phyloP scores from a whole-genome alignment of 2,888 invertebrate genomes.

The Acronicta psi region DNA sequence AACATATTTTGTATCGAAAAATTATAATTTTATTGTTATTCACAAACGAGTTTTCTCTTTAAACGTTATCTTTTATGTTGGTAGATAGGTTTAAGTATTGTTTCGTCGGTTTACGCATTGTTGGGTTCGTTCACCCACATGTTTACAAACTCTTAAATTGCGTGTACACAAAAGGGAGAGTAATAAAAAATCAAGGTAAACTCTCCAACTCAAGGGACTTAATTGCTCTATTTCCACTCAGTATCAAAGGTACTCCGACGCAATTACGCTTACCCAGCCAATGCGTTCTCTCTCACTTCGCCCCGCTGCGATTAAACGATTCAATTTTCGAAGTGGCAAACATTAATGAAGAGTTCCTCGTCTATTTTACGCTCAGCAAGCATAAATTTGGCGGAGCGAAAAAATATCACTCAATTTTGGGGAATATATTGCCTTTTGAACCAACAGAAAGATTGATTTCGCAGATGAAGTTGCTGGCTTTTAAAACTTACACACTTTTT shows the following conservation, averaged over 20 bases:
- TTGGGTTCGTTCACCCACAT: constrained; percentile 32
- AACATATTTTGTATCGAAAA: constrained; percentile 18
- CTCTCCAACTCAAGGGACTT: constrained; percentile 68
- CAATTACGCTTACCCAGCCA: constrained; percentile 71
- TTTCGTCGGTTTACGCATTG: constrained; percentile 12
- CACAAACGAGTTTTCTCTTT: constrained; percentile 21
- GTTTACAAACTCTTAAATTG: constrained; percentile 58
- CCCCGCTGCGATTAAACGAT: constrained; percentile 76
- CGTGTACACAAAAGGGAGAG: constrained; percentile 59
- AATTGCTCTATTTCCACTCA: constrained; percentile 72
- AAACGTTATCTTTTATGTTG: constrained; percentile 17
- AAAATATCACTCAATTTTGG: constrained; percentile 57
- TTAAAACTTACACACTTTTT: constrained; percentile 5
- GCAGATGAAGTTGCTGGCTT: constrained; percentile 20
- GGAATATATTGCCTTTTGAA: constrained; percentile 39
- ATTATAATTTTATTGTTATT: constrained; percentile 23
- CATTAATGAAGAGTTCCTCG: constrained; percentile 73
- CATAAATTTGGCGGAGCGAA: constrained; percentile 57
- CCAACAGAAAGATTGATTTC: constrained; percentile 31
- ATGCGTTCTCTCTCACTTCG: constrained; percentile 70
- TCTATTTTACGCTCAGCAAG: constrained; percentile 67
- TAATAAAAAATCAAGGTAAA: constrained; percentile 68
- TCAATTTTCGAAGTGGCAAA: constrained; percentile 80
- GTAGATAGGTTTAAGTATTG: constrained; percentile 4
- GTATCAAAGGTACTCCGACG: constrained; percentile 75